Percentiles rank a stretch among this genome's conserved stretches.
Evolutionary conservation across 2,888 invertebrate genomes (phyloP).

Genomic region (Himalopsyche anomala): DNA sequence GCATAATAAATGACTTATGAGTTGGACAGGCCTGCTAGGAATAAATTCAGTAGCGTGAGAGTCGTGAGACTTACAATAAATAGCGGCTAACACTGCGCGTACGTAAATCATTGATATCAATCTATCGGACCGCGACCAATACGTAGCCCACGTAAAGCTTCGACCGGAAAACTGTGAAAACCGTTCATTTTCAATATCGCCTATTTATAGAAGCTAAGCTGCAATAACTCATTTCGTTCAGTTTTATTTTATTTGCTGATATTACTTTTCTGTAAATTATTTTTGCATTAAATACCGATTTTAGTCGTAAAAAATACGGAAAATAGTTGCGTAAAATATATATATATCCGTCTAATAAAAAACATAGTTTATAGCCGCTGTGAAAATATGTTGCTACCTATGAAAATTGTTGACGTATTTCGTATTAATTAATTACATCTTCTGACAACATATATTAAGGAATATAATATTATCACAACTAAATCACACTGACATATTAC

Average conservation of each 20-base stretch:
- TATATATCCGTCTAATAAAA: too few relatives aligned
- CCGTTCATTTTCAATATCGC: conserved; percentile 24
- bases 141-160: neutral
- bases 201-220: neutral
- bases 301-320: too few relatives aligned
- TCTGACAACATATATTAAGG: too few relatives aligned
- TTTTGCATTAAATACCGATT: neutral
- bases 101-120: conserved; percentile 42
- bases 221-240: neutral
- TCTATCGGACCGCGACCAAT: conserved; percentile 27
- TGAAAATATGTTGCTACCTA: too few relatives aligned
- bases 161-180: conserved; percentile 32
- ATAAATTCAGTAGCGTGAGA: neutral
- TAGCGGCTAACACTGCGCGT: neutral
- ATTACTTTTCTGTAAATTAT: neutral
- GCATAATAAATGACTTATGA: neutral
- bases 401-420: too few relatives aligned
- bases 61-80: conserved; percentile 36
- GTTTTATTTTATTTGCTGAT: conserved; percentile 11
- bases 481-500: too few relatives aligned
- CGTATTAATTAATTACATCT: too few relatives aligned
- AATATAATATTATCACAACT: too few relatives aligned
- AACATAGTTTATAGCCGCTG: too few relatives aligned
- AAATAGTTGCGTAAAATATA: too few relatives aligned
- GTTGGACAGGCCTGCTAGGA: neutral